These are phyloP conservation scores for Rotaria sp. DNA, from an alignment of 2,888 invertebrate species.

Conservation along the genomic window DNA sequence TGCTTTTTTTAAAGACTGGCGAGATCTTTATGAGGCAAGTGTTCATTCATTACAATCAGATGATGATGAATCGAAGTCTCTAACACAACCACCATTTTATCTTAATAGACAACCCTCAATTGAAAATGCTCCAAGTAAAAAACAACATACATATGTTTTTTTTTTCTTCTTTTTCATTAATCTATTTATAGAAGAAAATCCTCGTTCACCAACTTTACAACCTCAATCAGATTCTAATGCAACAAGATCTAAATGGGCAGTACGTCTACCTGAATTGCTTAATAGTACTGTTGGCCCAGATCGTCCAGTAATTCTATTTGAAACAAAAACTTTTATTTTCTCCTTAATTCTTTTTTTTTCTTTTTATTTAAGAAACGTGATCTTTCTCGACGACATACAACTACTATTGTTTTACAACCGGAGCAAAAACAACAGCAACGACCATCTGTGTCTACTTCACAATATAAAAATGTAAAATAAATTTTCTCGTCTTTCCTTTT, in stretches of 20 bases:
- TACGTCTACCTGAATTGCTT: constrained; percentile 6
- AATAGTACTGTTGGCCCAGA: constrained; percentile 9
- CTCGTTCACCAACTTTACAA: neutral
- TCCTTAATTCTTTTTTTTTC: neutral
- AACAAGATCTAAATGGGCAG: neutral
- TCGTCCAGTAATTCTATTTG: neutral
- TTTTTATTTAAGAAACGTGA: neutral
- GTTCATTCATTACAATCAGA: constrained; percentile 2
- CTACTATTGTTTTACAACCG: neutral
- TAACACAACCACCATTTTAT: neutral
- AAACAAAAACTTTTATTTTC: neutral
- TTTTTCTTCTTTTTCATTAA: neutral
- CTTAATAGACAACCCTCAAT: neutral
- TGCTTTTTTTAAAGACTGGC: neutral
- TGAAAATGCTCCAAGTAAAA: neutral
- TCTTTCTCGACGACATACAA: neutral
- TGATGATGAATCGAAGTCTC: neutral
- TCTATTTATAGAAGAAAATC: neutral
- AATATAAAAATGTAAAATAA: neutral
- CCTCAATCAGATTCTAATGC: neutral
- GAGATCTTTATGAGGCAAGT: constrained; percentile 23
- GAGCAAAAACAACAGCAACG: neutral
- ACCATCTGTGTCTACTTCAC: neutral
- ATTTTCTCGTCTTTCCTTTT: too few species aligned
- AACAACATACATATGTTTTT: neutral